Base-by-base conservation (phyloP, 2,888 invertebrate genomes). In the Eurois occulta region DNA sequence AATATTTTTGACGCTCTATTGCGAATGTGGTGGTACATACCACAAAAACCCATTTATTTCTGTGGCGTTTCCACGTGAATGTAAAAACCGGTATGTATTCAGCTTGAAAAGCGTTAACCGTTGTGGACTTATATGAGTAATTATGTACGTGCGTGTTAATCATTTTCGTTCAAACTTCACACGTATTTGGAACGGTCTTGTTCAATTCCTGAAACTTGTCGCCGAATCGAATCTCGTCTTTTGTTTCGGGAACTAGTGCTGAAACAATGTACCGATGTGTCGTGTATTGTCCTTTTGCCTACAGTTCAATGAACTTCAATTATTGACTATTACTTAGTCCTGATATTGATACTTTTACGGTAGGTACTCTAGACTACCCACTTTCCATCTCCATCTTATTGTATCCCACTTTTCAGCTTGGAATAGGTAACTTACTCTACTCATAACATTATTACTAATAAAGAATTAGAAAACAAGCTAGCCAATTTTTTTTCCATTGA, bases 31-130 rank as follows among this genome's bases (percentile, higher is more conserved):
- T 66, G 75, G 72, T 86, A n/a, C n/a, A n/a, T n/a, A 75, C 76
- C 73, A 81, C 85, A 82, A 83, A 87, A 87, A 86, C 86, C 83
- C 75, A 87, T 90, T 87, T 87, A 86, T 86, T 81, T 78, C 75
- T 75, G 76, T 74, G 67, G 28, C 64, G 46, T 77, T 83, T 79
- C 69, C 60, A 62, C 52, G 74, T 78, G 68, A 67, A 74, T 86
- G 62, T 77, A 80, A 85, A 83, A 78, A 74, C 35, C n/a, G 41
- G 67, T 35, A 43, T 52, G 65, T 75, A 79, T 80, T 72, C 41
- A 69, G 62, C 58, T 76, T 72, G 16, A 62, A 78, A 72, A 72
- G 70, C 58, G 65, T 74, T 69, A 73, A 76, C 48, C n/a, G 62
- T 70, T 72, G 71, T 70, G 46, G 28, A 64, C 8, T 55, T 55